These are phyloP conservation scores for Vicugna pacos DNA, from an alignment of 2,113 vertebrate species.

Conservation along the genomic window DNA sequence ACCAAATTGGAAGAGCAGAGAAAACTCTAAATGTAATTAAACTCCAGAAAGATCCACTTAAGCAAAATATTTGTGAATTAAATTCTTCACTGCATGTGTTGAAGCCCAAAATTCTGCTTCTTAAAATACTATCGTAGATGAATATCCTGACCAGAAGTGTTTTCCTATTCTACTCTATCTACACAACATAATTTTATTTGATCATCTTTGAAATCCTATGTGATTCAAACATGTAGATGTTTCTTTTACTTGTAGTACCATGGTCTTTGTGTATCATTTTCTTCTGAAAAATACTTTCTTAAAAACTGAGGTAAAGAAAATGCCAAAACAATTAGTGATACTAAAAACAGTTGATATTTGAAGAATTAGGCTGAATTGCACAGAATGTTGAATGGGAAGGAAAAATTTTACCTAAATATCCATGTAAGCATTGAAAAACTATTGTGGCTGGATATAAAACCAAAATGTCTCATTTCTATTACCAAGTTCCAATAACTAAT, in stretches of 20 bases:
- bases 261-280: background rate
- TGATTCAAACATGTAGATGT: background rate
- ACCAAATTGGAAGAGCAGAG: background rate
- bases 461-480: slow-evolving; percentile 39
- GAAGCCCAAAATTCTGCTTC: background rate
- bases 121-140: background rate
- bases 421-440: background rate
- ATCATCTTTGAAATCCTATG: background rate
- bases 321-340: background rate
- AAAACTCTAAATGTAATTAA: slow-evolving; percentile 36
- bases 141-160: background rate
- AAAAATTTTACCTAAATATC: background rate
- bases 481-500: slow-evolving; percentile 26
- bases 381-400: background rate
- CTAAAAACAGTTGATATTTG: slow-evolving; percentile 1
- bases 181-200: background rate
- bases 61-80: slow-evolving; percentile 36
- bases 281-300: slow-evolving; percentile 44
- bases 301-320: background rate
- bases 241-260: background rate
- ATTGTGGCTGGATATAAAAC: background rate
- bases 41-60: background rate
- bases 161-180: background rate
- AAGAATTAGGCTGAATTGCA: background rate
- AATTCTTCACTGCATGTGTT: background rate